These are phyloP conservation scores for Stramonita haemastoma DNA, from an alignment of 2,888 invertebrate species.

Conservation along the genomic window DNA sequence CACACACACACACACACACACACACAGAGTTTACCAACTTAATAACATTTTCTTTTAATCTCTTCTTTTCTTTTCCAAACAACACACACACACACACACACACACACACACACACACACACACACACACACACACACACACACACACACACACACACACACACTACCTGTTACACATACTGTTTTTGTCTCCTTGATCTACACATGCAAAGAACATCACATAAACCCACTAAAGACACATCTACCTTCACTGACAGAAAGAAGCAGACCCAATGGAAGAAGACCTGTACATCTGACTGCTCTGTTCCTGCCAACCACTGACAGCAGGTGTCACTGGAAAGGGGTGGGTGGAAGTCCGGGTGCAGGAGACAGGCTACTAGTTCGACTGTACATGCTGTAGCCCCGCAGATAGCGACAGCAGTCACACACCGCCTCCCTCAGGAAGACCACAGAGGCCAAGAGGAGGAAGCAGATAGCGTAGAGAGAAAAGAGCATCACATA, in stretches of 20 bases:
- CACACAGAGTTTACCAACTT: too few species aligned
- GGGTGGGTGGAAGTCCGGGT: background rate
- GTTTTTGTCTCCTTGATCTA: too few species aligned
- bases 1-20: too few species aligned
- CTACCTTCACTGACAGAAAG: background rate
- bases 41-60: too few species aligned
- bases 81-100: background rate
- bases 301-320: too few species aligned
- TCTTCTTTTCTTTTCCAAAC: too few species aligned
- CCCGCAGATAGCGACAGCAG: constrained; percentile 15
- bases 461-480: constrained; percentile 11
- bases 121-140: constrained; percentile 2
- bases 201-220: background rate
- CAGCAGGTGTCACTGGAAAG: background rate
- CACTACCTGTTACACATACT: background rate
- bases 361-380: background rate
- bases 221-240: background rate
- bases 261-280: background rate
- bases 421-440: background rate
- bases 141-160: background rate
- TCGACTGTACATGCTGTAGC: constrained; percentile 5
- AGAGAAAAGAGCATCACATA: background rate
- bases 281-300: too few species aligned
- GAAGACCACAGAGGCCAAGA: constrained; percentile 2
- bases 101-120: constrained; percentile 2